Conservation (phyloP, 37 sponge, comb jelly and placozoan species). For the Bolinopsis microptera region DNA sequence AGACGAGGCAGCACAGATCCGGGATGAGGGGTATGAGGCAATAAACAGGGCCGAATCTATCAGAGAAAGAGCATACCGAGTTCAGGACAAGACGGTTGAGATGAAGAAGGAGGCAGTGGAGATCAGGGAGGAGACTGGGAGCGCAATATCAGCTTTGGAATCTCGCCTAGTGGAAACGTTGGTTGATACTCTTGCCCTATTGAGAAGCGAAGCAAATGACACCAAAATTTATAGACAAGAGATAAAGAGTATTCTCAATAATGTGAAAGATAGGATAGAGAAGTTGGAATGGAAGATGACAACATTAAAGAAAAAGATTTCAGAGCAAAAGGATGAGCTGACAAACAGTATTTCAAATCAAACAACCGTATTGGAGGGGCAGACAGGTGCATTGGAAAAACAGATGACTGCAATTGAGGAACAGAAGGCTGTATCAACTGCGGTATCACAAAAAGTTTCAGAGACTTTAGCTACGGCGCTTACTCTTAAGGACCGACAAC, state of each 20-base stretch:
- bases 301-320: neutral
- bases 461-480: neutral
- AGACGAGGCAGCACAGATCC: too few species aligned
- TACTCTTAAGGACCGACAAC: neutral
- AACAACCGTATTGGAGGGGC: too few species aligned
- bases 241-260: neutral
- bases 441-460: neutral
- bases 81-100: neutral
- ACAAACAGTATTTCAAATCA: too few species aligned
- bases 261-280: neutral
- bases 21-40: neutral
- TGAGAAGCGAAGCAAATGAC: neutral
- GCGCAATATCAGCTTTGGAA: neutral
- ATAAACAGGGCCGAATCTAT: neutral
- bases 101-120: neutral
- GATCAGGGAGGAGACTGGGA: neutral
- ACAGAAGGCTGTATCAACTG: neutral
- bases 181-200: neutral
- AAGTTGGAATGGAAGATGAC: neutral
- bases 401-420: neutral
- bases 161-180: neutral
- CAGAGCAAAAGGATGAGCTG: neutral
- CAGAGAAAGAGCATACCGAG: neutral
- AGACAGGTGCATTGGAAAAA: neutral
- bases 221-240: neutral